Evolutionary conservation across 2,888 invertebrate genomes (phyloP).

Genomic region (Magallana nippona): DNA sequence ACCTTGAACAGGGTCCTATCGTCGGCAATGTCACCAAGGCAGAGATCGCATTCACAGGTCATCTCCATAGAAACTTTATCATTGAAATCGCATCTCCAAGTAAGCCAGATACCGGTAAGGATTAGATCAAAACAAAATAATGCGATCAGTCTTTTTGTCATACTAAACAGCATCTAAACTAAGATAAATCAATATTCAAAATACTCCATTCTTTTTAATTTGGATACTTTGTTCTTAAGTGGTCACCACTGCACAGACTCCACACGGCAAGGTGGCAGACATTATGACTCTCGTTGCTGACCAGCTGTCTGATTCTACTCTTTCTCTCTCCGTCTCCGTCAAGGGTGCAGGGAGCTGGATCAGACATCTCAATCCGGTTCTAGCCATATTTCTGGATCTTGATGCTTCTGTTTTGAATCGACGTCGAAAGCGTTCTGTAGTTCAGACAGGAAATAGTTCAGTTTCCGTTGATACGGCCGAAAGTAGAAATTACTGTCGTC

Average conservation of each 20-base stretch:
- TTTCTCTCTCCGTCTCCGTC: not conserved
- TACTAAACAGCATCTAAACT: no score
- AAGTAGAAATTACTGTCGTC: not conserved
- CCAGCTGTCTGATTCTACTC: not conserved
- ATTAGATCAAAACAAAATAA: no score
- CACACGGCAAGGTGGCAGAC: constrained; percentile 17
- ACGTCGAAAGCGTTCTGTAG: not conserved
- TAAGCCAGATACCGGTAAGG: not conserved
- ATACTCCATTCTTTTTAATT: not conserved
- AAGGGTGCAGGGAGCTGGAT: not conserved
- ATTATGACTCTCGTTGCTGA: constrained; percentile 1
- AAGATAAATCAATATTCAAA: no score
- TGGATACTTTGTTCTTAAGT: not conserved
- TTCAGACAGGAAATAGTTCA: not conserved
- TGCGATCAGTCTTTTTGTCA: no score
- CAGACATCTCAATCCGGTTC: not conserved
- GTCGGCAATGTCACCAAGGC: not conserved
- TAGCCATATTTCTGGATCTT: constrained; percentile 20
- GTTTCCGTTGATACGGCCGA: not conserved
- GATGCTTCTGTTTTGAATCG: not conserved
- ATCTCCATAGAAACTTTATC: not conserved
- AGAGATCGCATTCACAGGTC: constrained; percentile 3
- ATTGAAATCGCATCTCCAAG: not conserved
- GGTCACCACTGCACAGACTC: not conserved
- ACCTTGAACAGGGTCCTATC: not conserved